Conservation (phyloP, 2,113 vertebrate species). For the Rhegmatorhina hoffmannsi region DNA sequence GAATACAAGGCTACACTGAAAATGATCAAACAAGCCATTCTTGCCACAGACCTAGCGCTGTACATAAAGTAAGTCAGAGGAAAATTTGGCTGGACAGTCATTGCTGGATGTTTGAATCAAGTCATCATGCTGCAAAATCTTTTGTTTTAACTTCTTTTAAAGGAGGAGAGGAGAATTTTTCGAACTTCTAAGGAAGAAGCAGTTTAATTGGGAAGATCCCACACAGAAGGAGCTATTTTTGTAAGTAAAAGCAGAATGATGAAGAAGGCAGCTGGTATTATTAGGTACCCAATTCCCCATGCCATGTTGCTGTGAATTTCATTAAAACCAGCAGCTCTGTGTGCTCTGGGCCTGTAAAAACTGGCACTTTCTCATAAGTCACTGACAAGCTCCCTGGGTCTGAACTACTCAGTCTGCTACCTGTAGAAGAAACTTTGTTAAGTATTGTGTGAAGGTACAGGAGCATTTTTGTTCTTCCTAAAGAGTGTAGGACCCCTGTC, state of each 20-base stretch:
- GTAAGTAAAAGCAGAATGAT: slow-evolving; percentile 75
- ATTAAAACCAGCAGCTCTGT: neutral
- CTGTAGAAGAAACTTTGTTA: neutral
- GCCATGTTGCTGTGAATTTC: neutral
- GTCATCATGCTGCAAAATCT: neutral
- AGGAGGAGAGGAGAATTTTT: slow-evolving; percentile 92
- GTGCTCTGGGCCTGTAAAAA: neutral
- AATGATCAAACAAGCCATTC: slow-evolving; percentile 96
- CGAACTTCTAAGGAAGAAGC: slow-evolving; percentile 90
- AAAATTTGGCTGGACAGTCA: neutral
- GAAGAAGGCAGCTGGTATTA: neutral
- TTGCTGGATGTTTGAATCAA: neutral
- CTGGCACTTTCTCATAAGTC: neutral
- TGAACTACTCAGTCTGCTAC: neutral
- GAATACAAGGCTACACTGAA: slow-evolving; percentile 93
- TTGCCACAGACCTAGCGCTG: slow-evolving; percentile 94
- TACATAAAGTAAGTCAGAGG: slow-evolving; percentile 91
- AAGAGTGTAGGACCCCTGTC: neutral
- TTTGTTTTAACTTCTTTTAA: slow-evolving; percentile 57
- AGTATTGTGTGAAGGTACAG: neutral
- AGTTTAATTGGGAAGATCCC: slow-evolving; percentile 89
- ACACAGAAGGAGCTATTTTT: slow-evolving; percentile 90
- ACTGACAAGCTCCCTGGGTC: neutral
- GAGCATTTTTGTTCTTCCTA: neutral
- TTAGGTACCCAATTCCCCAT: neutral